Percentiles rank a stretch among this genome's conserved stretches.
These are phyloP conservation scores for Eunapius fragilis DNA, from an alignment of 37 sponge, comb jelly and placozoan species.

Conservation along the genomic window DNA sequence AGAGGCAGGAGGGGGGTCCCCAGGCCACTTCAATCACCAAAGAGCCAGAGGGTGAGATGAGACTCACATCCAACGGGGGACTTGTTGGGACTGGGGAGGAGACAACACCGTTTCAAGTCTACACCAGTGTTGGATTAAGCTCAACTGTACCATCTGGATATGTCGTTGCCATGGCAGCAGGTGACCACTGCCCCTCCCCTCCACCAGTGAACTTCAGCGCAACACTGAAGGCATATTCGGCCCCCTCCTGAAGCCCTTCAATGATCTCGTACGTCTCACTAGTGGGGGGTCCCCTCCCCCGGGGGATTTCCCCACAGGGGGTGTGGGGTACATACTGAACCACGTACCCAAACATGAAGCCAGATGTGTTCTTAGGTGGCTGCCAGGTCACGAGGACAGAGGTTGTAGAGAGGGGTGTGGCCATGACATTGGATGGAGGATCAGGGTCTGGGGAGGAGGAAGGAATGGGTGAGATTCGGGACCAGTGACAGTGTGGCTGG, in stretches of 20 bases:
- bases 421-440: constrained; percentile 14
- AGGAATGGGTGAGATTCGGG: too few relatives aligned
- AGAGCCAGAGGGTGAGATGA: background rate
- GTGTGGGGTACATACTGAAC: constrained; percentile 2
- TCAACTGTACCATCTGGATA: constrained; percentile 16
- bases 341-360: background rate
- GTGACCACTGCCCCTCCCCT: background rate
- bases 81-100: constrained; percentile 15
- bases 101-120: background rate
- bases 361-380: background rate
- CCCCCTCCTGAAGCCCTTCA: constrained; percentile 8
- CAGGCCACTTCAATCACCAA: constrained; percentile 19
- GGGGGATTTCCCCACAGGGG: constrained; percentile 3
- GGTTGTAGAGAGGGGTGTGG: background rate
- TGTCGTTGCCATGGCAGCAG: background rate
- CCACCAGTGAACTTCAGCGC: background rate
- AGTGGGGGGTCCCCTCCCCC: constrained; percentile 4
- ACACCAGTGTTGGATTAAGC: background rate
- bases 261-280: background rate
- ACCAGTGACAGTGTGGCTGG: too few relatives aligned
- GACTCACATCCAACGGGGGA: constrained; percentile 22
- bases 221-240: background rate
- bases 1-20: constrained; percentile 7
- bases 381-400: constrained; percentile 3
- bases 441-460: constrained; percentile 12